phyloP scores from a whole-genome alignment of 2,113 vertebrate species.

The Myrmecophaga tridactyla region DNA sequence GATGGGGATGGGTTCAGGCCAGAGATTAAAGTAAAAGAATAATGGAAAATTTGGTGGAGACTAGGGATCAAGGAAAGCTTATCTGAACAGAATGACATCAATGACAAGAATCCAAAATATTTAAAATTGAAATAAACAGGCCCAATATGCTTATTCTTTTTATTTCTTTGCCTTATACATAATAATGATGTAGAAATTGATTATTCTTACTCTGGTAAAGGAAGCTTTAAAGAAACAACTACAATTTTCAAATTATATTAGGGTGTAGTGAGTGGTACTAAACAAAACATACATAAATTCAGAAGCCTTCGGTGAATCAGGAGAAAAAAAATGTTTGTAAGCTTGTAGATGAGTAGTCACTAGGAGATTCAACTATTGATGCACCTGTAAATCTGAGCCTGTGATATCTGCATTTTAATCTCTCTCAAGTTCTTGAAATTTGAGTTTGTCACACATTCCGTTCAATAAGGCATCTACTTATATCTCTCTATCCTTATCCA shows the following conservation, averaged over 20 bases:
- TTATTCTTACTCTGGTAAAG: neutral
- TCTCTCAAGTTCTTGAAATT: neutral
- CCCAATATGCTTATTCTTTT: neutral
- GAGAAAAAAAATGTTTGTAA: neutral
- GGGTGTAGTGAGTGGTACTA: neutral
- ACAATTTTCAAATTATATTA: neutral
- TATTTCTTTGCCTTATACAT: neutral
- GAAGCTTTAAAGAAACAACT: neutral
- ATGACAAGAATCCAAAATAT: neutral
- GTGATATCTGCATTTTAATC: slow-evolving; percentile 27
- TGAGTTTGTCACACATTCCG: slow-evolving; percentile 19
- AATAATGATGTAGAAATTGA: neutral
- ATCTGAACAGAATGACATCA: neutral
- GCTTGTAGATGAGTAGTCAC: neutral
- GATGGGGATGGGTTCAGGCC: neutral
- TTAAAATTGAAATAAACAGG: neutral
- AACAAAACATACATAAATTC: neutral
- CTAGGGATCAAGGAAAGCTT: neutral
- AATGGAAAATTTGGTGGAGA: neutral
- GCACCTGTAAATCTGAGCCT: neutral
- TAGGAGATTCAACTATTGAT: neutral
- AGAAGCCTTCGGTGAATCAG: neutral
- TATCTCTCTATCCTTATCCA: slow-evolving; percentile 26
- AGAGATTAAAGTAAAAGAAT: neutral
- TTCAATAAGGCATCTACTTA: slow-evolving; percentile 28